Conservation (phyloP, 2,888 invertebrate species). For the Chironomus tentans region DNA sequence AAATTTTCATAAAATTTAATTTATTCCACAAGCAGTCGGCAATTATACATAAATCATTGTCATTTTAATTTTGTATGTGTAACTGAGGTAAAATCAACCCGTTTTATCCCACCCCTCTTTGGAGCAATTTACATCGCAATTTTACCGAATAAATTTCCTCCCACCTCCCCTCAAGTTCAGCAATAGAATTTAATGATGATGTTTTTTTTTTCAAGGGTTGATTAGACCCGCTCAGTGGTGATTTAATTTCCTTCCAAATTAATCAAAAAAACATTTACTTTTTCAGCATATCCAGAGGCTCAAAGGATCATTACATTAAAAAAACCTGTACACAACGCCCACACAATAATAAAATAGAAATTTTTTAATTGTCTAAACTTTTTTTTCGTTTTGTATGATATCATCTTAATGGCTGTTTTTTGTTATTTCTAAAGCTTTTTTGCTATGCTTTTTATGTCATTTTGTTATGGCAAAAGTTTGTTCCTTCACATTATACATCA, state of each 20-base stretch:
- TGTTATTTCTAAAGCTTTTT: background rate
- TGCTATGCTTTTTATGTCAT: background rate
- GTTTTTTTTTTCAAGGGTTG: constrained; percentile 16
- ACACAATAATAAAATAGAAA: background rate
- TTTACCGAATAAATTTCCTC: background rate
- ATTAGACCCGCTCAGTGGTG: constrained; percentile 15
- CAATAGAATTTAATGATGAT: constrained; percentile 15
- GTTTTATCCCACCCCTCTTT: background rate
- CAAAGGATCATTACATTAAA: background rate
- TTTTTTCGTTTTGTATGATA: too few relatives aligned
- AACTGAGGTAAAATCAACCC: background rate
- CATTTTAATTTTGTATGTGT: background rate
- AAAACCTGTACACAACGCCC: background rate
- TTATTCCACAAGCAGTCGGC: constrained; percentile 13
- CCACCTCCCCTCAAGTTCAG: background rate
- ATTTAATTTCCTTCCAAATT: constrained; percentile 19
- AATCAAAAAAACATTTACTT: constrained; percentile 7
- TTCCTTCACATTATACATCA: background rate
- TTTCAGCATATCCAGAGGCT: too few relatives aligned
- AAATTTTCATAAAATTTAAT: background rate
- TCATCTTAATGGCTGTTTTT: constrained; percentile 8
- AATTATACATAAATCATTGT: constrained; percentile 27
- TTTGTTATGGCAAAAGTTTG: background rate
- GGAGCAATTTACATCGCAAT: background rate
- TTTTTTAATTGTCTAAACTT: constrained; percentile 21